phyloP scores from a whole-genome alignment of 2,888 invertebrate genomes.

The Endotricha flammealis region DNA sequence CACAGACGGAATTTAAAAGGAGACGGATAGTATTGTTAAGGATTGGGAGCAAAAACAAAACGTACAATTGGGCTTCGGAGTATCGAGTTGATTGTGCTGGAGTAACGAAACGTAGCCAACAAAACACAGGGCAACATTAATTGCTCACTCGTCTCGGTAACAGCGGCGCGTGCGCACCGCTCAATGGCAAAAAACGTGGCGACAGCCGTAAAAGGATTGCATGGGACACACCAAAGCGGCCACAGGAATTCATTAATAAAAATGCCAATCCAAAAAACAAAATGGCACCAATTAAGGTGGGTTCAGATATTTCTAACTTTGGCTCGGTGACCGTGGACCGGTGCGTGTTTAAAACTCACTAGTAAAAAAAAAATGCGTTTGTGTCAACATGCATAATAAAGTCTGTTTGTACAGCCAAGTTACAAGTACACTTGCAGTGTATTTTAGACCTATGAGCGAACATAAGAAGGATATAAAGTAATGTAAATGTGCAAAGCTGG shows the following conservation, averaged over 20 bases:
- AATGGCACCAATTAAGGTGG: slow-evolving; percentile 53
- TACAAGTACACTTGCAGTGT: no score
- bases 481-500: no score
- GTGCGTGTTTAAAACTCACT: no score
- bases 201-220: slow-evolving; percentile 42
- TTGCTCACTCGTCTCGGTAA: slow-evolving; percentile 46
- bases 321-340: slow-evolving; percentile 36
- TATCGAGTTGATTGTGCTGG: slow-evolving; percentile 3
- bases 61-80: not conserved
- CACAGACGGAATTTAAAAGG: slow-evolving; percentile 8
- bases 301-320: slow-evolving; percentile 44
- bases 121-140: slow-evolving; percentile 46
- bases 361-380: no score
- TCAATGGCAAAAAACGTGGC: slow-evolving; percentile 30
- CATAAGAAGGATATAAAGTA: no score
- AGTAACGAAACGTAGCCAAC: slow-evolving; percentile 12
- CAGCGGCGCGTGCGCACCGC: slow-evolving; percentile 43
- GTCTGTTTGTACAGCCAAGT: no score
- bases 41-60: not conserved
- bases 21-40: not conserved
- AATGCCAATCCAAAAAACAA: slow-evolving; percentile 57
- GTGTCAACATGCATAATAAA: no score
- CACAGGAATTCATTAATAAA: slow-evolving; percentile 62
- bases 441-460: no score
- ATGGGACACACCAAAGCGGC: slow-evolving; percentile 37